Base-by-base conservation (phyloP, 2,888 invertebrate genomes). In the Apamea anceps region DNA sequence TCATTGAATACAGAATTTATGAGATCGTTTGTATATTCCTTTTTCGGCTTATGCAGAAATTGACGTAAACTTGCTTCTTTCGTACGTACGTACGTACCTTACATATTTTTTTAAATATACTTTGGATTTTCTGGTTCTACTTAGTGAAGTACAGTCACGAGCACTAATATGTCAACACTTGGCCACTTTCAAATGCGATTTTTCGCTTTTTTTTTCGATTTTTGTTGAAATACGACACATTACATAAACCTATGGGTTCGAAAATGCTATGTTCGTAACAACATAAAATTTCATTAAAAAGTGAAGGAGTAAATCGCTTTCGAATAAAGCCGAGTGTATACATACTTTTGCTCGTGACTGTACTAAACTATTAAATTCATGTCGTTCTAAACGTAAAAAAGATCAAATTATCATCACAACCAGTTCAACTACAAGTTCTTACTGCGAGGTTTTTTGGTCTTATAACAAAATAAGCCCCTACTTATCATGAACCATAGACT, bases 1-100 rank as follows among this genome's bases (percentile, higher is more conserved):
- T 65, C 63, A 65, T 73, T 72, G 80, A 66, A 66, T 71, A 66
- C 54, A 28, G 45, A 66, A 84, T 84, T 87, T 84, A 66, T 3
- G 42, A 51, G 25, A 8, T 32, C 42, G 21, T 63, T 80, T 63
- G n/a, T 71, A 25, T n/a, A 71, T 54, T 48, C 51, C 21, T n/a
- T 85, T 57, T 72, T 21, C 2, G 18, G 25, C 1, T 45, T 42
- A 25, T 7, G 28, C 60, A 51, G 37, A 28, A 25, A 28, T 18
- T 37, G 57, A 32, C 18, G 32, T 60, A n/a, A 77, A 42, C n/a
- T 13, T 4, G 0, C 7, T 48, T 21, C 7, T 12, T 25, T 65
- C 28, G 18, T 37, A 25, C 8, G 8, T 25, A 5, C 28, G 18
- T 37, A 25, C 8, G 8, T 25, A 5, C 21, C 21, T 65, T 25